Conservation (phyloP, 2,888 invertebrate species). For the Campoletis raptor region DNA sequence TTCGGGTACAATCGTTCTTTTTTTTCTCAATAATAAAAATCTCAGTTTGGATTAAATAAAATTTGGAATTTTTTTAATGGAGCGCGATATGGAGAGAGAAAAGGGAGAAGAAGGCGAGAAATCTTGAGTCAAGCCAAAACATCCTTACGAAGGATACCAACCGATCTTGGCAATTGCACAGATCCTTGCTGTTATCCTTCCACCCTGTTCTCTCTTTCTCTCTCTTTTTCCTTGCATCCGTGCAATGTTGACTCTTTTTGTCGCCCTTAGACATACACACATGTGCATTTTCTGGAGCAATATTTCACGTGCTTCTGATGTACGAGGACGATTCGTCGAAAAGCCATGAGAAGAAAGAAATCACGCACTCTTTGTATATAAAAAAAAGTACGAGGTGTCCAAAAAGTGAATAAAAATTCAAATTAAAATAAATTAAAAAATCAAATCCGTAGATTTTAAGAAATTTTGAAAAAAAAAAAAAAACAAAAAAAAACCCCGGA, state of each 20-base stretch:
- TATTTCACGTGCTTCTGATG: conserved; percentile 14
- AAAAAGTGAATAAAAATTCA: background rate
- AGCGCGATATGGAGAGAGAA: background rate
- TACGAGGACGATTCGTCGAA: conserved; percentile 16
- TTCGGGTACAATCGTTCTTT: background rate
- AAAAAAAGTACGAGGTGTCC: background rate
- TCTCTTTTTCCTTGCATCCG: background rate
- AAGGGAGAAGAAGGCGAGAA: background rate
- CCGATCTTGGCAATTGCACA: conserved; percentile 27
- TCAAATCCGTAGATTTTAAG: background rate
- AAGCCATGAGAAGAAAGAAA: conserved; percentile 10
- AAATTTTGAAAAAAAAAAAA: background rate
- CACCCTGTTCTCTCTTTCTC: background rate
- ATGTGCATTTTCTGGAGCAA: background rate
- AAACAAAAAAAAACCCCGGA: no score
- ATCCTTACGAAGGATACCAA: conserved; percentile 11
- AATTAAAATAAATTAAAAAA: background rate
- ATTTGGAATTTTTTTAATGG: background rate
- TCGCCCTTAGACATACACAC: background rate
- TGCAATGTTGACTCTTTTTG: background rate
- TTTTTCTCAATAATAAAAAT: background rate
- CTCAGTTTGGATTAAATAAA: background rate
- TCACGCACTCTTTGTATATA: conserved; percentile 16
- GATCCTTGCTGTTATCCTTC: conserved; percentile 16
- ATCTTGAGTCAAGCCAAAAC: conserved; percentile 20